A percentile compares a stretch with the other conserved stretches of the same genome.
phyloP scores from a whole-genome alignment of 2,888 invertebrate species.

The Hartigia nigra region DNA sequence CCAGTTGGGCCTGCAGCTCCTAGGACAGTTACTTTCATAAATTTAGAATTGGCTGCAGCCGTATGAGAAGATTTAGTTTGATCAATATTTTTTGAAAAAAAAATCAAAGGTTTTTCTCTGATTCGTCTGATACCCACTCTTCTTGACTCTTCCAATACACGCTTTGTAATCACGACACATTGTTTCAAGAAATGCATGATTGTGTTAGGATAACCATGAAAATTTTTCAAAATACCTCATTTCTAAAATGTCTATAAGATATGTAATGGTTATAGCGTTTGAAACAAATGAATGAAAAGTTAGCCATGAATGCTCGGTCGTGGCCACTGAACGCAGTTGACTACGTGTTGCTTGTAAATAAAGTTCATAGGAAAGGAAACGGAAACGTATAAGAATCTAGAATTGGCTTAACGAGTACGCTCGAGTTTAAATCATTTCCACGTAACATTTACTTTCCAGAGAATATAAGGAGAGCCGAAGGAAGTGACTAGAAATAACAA shows the following conservation, averaged over 20 bases:
- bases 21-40: conserved; percentile 70
- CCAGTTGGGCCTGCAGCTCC: conserved; percentile 70
- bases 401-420: not conserved
- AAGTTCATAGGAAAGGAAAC: not conserved
- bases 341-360: not conserved
- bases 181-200: not conserved
- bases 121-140: not conserved
- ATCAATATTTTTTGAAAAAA: not conserved
- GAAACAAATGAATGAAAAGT: not conserved
- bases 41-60: conserved; percentile 33
- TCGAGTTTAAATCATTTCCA: not conserved
- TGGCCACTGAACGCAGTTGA: not conserved
- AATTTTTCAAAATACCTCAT: not conserved
- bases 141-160: not conserved
- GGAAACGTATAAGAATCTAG: not conserved
- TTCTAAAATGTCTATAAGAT: not conserved
- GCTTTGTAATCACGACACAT: not conserved
- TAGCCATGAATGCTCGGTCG: not conserved
- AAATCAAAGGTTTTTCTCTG: not conserved
- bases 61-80: conserved; percentile 6
- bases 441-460: not conserved
- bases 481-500: not conserved
- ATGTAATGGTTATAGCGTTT: not conserved
- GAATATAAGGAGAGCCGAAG: not conserved
- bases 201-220: not conserved